Evolutionary conservation across 2,113 vertebrate genomes (phyloP), one percentile per base, ranked within the genome.

Genomic region (Peromyscus leucopus): DNA sequence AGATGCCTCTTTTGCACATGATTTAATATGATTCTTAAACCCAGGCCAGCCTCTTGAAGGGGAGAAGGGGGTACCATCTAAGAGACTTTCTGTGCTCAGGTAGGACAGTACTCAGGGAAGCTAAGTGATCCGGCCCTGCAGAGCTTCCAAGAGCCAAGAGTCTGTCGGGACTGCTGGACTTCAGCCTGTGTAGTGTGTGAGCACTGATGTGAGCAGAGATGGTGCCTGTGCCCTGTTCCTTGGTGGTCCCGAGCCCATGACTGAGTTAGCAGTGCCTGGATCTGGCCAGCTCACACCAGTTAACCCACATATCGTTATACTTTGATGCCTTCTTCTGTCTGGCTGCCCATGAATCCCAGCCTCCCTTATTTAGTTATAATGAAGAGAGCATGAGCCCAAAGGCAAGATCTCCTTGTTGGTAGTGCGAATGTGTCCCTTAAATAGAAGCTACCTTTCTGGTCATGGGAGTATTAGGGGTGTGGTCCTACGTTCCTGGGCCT

Each of bases 11-110:
- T 86, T 65, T 69, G 2, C 10, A 63, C 61, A 72, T 26, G 16
- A 69, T 89, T 94, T 80, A n/a, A 57, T 65, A 87, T 92, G 67
- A 83, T 83, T 74, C 59, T 94, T 90, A 94, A 76, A 57, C 67
- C 46, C 39, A n/a, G 93, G 71, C 4, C 91, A 79, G 36, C 63
- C 36, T 71, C 10, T 72, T 24, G 57, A 90, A 67, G 46, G 69
- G 15, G 26, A 84, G 55, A 67, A 78, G 51, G n/a, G 51, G 6
- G 12, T 33, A 69, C 39, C 72, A 76, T 63, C 61, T 78, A 36
- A 51, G 51, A 71, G 3, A 78, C 63, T 36, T 39, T 72, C n/a
- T 51, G 1, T 71, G n/a, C 17, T 51, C 15, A 74, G 42, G 67
- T 79, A 61, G 90, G 76, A 57, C 36, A 42, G 17, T 31, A 42